Base-by-base conservation (phyloP, 2,113 vertebrate genomes). In the Pachycephala philippinensis region DNA sequence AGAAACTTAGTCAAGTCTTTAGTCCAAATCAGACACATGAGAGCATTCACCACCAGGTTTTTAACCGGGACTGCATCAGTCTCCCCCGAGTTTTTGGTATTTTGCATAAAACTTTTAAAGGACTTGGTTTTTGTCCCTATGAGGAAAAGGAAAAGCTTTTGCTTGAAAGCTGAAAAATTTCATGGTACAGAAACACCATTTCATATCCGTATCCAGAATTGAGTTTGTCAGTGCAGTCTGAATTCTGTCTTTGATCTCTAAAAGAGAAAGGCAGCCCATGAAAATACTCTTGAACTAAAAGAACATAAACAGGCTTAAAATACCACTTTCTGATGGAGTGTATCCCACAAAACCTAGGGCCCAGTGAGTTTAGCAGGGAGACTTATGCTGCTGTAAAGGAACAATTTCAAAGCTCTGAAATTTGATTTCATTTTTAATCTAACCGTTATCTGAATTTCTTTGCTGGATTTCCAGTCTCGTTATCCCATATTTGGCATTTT, bases 231-330 rank as follows among this genome's bases (percentile, higher is more conserved):
- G 52, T 64, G 56, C 9, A 60, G 60, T 78, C 65, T 91, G 76
- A 92, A 71, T 86, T 93, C 71, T 77, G 53, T 37, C 83, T 96
- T 96, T 95, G 90, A 94, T 95, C 68, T 93, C 28, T 57, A 44
- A 81, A 84, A 95, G 52, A 80, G 64, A 94, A 95, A 90, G 68
- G 49, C 60, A 81, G 71, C 20, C 85, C 50, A 37, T 90, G 83
- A 92, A 96, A 97, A 64, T 45, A 45, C 20, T 81, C 35, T 60
- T 86, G 56, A 81, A 71, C 52, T 56, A 60, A 78, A 93, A 66
- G 52, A 81, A 78, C 26, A 40, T 53, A 77, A 91, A 74, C 44
- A 81, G 56, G 35, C 47, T 96, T 90, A 90, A 92, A 94, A 84
- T 54, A 79, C 21, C 54, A 45, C 42, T 15, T 85, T 91, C 19